Percentiles rank a stretch among this genome's conserved stretches.
These are phyloP conservation scores for Muraenolepis orangiensis DNA, from an alignment of 2,797 vertebrate species.

Conservation along the genomic window DNA sequence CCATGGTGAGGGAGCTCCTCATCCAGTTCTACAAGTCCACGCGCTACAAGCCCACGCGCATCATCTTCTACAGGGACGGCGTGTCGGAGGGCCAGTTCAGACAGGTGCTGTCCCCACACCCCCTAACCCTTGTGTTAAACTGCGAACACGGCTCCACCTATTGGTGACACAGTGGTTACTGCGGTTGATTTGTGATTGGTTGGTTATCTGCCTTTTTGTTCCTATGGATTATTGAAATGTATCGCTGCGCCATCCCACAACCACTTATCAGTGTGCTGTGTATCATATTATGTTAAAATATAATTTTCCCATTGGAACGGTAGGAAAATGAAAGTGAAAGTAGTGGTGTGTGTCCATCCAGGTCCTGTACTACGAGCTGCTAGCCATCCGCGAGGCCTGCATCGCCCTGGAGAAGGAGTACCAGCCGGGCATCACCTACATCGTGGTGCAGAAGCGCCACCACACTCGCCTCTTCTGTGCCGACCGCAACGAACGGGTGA, in stretches of 20 bases:
- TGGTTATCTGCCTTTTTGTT: not conserved
- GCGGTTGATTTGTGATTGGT: not conserved
- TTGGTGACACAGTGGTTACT: no score
- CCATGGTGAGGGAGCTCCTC: slow-evolving; percentile 95
- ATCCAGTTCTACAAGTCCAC: slow-evolving; percentile 99
- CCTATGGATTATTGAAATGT: not conserved
- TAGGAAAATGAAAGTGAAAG: not conserved
- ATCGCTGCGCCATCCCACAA: no score
- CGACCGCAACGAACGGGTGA: slow-evolving; percentile 94
- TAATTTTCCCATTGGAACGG: no score
- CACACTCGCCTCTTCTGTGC: slow-evolving; percentile 95
- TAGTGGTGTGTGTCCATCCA: slow-evolving; percentile 40
- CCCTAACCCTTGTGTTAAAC: not conserved
- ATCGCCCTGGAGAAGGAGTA: slow-evolving; percentile 97
- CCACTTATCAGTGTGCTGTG: no score
- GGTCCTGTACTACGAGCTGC: slow-evolving; percentile 96
- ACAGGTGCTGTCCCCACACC: slow-evolving; percentile 72
- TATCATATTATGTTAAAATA: no score
- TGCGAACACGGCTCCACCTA: no score
- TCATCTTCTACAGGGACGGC: slow-evolving; percentile 96
- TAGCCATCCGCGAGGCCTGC: slow-evolving; percentile 95
- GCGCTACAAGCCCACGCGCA: slow-evolving; percentile 94
- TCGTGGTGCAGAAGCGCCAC: slow-evolving; percentile 96
- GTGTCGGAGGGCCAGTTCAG: slow-evolving; percentile 97
- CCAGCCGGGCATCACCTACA: slow-evolving; percentile 97